These are phyloP conservation scores for Drosophila ironensis DNA, from an alignment of 1,140 invertebrate genomes.

Conservation along the genomic window DNA sequence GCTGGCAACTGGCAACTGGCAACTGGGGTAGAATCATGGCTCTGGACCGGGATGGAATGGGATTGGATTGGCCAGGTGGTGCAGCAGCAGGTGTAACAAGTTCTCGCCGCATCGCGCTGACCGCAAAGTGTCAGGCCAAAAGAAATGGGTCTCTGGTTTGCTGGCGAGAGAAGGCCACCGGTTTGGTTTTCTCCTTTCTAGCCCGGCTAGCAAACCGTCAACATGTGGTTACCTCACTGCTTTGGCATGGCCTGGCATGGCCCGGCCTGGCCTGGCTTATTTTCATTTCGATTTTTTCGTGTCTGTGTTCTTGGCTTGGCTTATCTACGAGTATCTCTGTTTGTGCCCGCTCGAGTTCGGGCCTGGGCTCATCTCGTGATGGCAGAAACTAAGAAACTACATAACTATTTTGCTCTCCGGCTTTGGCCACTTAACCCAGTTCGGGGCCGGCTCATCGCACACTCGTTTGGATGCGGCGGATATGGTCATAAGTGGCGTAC, in stretches of 20 bases:
- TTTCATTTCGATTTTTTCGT: slow-evolving; percentile 62
- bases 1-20: slow-evolving; percentile 22
- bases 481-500: slow-evolving; percentile 43
- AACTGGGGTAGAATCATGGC: slow-evolving; percentile 42
- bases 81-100: slow-evolving; percentile 73
- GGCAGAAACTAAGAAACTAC: too few species aligned
- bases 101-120: slow-evolving; percentile 62
- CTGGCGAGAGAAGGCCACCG: slow-evolving; percentile 10
- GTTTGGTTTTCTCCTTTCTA: too few species aligned
- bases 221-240: slow-evolving; percentile 70
- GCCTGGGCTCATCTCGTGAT: slow-evolving; percentile 55
- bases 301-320: background rate
- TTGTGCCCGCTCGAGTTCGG: too few species aligned
- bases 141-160: slow-evolving; percentile 63
- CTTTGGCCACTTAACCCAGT: slow-evolving; percentile 72
- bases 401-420: slow-evolving; percentile 57
- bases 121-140: slow-evolving; percentile 67
- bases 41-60: slow-evolving; percentile 4
- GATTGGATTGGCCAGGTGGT: background rate
- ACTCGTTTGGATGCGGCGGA: slow-evolving; percentile 45
- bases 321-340: background rate
- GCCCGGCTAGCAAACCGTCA: slow-evolving; percentile 38
- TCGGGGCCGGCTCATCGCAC: slow-evolving; percentile 44
- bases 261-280: slow-evolving; percentile 47
- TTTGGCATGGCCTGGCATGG: slow-evolving; percentile 11